phyloP scores from a whole-genome alignment of 2,888 invertebrate species.

The Tyria jacobaeae region DNA sequence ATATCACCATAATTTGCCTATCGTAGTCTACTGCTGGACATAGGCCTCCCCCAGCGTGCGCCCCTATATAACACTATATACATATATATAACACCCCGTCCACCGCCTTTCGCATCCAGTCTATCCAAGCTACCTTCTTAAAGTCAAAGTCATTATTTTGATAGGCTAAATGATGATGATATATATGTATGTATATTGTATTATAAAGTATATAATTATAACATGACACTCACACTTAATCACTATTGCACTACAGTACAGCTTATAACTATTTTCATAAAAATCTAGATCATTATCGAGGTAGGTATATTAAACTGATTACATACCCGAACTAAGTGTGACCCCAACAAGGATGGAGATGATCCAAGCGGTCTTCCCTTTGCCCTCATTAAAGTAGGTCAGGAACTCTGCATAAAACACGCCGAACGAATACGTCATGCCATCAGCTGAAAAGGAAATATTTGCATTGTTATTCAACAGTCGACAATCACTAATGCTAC shows the following conservation, averaged over 20 bases:
- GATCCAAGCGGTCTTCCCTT: constrained; percentile 96
- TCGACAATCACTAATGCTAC: neutral
- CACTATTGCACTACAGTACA: neutral
- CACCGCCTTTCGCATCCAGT: no score
- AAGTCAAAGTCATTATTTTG: no score
- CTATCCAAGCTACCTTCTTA: no score
- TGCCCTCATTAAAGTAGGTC: constrained; percentile 93
- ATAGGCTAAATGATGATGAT: no score
- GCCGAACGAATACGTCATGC: constrained; percentile 99
- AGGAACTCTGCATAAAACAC: constrained; percentile 96
- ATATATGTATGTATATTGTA: no score
- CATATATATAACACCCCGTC: no score
- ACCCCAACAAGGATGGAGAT: constrained; percentile 97
- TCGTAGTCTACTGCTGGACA: no score
- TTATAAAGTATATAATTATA: no score
- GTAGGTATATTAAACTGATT: constrained; percentile 56
- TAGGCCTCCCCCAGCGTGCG: no score
- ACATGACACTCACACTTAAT: no score
- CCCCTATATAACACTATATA: no score
- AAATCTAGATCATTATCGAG: constrained; percentile 14
- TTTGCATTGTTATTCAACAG: constrained; percentile 32
- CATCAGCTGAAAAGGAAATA: constrained; percentile 92
- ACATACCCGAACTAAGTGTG: constrained; percentile 98
- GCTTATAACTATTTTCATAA: constrained; percentile 14
- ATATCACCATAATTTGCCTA: no score